Conservation (phyloP, 2,113 vertebrate genomes). For the Laticauda laticaudata region DNA sequence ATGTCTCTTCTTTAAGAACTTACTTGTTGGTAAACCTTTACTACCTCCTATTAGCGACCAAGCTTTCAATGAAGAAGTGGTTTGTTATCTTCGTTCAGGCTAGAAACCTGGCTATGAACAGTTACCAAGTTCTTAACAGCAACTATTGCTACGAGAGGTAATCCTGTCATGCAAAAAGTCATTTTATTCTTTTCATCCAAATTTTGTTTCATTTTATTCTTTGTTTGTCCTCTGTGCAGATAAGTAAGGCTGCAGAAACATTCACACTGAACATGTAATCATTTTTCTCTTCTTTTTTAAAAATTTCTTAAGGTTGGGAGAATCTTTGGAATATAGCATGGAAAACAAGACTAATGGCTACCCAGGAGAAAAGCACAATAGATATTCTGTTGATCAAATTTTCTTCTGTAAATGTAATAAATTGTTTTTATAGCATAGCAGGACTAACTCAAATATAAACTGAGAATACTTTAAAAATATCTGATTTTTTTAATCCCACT, state of each 20-base stretch:
- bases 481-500: background rate
- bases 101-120: background rate
- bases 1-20: background rate
- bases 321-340: background rate
- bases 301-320: background rate
- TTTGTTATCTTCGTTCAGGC: background rate
- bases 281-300: background rate
- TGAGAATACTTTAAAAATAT: background rate
- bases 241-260: background rate
- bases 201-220: background rate
- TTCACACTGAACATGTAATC: background rate
- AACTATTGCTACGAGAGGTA: background rate
- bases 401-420: background rate
- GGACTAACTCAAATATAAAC: background rate
- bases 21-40: background rate
- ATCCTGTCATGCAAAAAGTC: background rate
- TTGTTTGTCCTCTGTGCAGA: background rate
- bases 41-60: background rate
- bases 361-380: background rate
- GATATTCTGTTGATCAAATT: background rate
- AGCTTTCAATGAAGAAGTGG: background rate
- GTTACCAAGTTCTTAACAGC: background rate
- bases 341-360: background rate
- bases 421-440: background rate
- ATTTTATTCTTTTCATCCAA: background rate